Evolutionary conservation across 2,888 invertebrate species (phyloP).

Genomic region (Agriopis aurantiaria): DNA sequence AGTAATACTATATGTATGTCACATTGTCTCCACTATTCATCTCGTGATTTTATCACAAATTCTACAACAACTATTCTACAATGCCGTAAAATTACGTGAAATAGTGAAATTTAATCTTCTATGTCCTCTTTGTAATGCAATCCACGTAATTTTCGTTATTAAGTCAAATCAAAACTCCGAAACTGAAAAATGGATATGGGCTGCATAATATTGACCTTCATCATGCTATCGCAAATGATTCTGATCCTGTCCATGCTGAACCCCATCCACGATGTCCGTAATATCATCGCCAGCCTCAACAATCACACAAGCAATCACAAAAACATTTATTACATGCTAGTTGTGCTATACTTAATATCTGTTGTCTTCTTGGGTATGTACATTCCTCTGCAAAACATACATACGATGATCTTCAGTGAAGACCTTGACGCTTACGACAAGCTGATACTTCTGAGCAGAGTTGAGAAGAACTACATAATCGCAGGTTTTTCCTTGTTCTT

Average conservation of each 20-base stretch:
- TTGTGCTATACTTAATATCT: slow-evolving; percentile 59
- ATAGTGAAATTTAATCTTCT: neutral
- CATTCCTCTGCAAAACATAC: slow-evolving; percentile 63
- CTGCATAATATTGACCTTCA: slow-evolving; percentile 59
- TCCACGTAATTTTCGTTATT: slow-evolving; percentile 40
- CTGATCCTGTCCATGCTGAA: slow-evolving; percentile 69
- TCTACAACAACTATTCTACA: neutral
- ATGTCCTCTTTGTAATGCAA: neutral
- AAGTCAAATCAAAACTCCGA: slow-evolving; percentile 35
- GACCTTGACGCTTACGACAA: slow-evolving; percentile 61
- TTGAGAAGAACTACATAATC: slow-evolving; percentile 72
- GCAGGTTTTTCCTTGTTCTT: slow-evolving; percentile 77
- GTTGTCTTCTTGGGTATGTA: slow-evolving; percentile 73
- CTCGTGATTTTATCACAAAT: slow-evolving; percentile 1
- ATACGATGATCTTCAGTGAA: slow-evolving; percentile 57
- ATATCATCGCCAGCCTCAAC: slow-evolving; percentile 58
- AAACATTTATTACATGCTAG: slow-evolving; percentile 47
- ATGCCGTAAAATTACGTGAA: slow-evolving; percentile 6
- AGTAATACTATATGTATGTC: slow-evolving; percentile 34
- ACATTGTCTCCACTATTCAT: slow-evolving; percentile 44
- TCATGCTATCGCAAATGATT: slow-evolving; percentile 72
- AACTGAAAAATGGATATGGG: slow-evolving; percentile 64
- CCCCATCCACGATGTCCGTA: slow-evolving; percentile 68
- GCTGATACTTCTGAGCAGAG: slow-evolving; percentile 57
- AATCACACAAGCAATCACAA: slow-evolving; percentile 50